phyloP scores from a whole-genome alignment of 2,888 invertebrate species.

The Ophraella communa region DNA sequence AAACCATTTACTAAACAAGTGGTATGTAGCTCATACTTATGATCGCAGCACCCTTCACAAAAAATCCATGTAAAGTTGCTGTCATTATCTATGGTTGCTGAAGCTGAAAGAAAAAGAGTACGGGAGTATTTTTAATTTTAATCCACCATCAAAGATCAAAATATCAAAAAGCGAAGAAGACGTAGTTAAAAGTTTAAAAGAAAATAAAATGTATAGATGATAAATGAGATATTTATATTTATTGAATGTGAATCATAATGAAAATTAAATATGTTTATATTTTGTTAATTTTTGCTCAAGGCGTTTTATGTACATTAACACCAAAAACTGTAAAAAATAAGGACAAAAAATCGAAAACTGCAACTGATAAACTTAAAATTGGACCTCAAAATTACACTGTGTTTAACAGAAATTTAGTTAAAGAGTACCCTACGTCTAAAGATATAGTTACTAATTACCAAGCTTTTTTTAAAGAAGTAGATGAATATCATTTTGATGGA shows the following conservation, averaged over 20 bases:
- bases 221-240: too few species aligned
- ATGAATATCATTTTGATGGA: slow-evolving; percentile 71
- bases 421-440: slow-evolving; percentile 69
- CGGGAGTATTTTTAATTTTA: too few species aligned
- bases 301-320: slow-evolving; percentile 45
- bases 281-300: background rate
- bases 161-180: too few species aligned
- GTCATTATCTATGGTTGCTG: too few species aligned
- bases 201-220: too few species aligned
- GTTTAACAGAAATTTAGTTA: slow-evolving; percentile 73
- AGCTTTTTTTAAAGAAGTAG: slow-evolving; percentile 75
- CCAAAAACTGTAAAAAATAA: slow-evolving; percentile 49
- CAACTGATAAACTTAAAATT: slow-evolving; percentile 33
- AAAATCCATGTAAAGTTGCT: too few species aligned
- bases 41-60: too few species aligned
- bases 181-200: too few species aligned
- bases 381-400: slow-evolving; percentile 62
- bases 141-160: too few species aligned
- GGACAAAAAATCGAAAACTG: slow-evolving; percentile 38
- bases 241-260: background rate
- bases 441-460: slow-evolving; percentile 81
- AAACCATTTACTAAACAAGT: too few species aligned
- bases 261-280: background rate
- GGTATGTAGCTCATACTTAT: too few species aligned
- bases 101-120: too few species aligned